phyloP scores from a whole-genome alignment of 2,888 invertebrate genomes.

The Lycocerus yunnanus region DNA sequence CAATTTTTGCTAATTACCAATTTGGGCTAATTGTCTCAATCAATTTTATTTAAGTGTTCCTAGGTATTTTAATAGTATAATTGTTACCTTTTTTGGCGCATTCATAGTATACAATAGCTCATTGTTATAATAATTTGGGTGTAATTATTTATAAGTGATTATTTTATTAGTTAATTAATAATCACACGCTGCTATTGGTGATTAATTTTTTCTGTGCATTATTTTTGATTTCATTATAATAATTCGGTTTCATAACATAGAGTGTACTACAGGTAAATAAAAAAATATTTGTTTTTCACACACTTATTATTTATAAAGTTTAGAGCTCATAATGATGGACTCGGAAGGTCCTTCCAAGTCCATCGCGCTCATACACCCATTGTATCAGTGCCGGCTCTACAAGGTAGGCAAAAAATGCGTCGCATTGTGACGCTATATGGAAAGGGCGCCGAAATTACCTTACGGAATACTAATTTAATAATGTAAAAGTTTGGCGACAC shows the following conservation, averaged over 20 bases:
- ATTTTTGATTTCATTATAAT: not conserved
- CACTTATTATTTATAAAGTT: not conserved
- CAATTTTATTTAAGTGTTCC: constrained; percentile 7
- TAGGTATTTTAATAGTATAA: not conserved
- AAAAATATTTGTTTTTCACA: not conserved
- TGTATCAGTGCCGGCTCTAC: too few relatives aligned
- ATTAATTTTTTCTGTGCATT: not conserved
- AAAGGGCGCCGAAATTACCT: too few relatives aligned
- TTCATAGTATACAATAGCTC: not conserved
- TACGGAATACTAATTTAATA: too few relatives aligned
- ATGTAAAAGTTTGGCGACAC: too few relatives aligned
- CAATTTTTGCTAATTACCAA: not conserved
- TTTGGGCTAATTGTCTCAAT: constrained; percentile 20
- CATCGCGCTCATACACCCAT: too few relatives aligned
- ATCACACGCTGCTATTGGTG: not conserved
- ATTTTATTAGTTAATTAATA: not conserved
- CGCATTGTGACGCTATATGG: too few relatives aligned
- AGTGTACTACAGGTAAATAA: not conserved
- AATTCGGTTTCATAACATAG: not conserved
- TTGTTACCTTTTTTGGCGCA: constrained; percentile 6
- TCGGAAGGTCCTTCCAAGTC: too few relatives aligned
- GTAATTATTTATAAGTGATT: not conserved
- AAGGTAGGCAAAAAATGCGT: too few relatives aligned
- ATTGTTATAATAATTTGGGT: not conserved
- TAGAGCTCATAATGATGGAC: not conserved